Conservation (phyloP, 2,888 invertebrate species). For the Aphidius colemani region DNA sequence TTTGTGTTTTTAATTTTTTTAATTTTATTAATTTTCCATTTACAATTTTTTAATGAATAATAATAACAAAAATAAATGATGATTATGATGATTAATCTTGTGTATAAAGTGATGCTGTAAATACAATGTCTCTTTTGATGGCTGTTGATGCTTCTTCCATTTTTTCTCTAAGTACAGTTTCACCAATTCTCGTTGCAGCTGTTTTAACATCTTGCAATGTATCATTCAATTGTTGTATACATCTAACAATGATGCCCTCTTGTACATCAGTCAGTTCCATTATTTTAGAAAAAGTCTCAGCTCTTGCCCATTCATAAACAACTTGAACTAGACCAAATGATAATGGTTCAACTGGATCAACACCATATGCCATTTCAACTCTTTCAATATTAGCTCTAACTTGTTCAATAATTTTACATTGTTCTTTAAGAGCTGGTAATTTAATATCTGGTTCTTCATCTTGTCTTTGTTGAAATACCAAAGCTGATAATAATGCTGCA, state of each 20-base stretch:
- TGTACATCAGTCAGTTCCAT: slow-evolving; percentile 92
- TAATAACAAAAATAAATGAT: no score
- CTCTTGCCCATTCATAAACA: slow-evolving; percentile 94
- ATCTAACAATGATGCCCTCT: slow-evolving; percentile 96
- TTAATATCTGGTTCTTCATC: slow-evolving; percentile 51
- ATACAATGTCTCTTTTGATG: slow-evolving; percentile 97
- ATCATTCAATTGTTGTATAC: slow-evolving; percentile 96
- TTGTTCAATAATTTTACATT: slow-evolving; percentile 71
- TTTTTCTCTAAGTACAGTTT: slow-evolving; percentile 87
- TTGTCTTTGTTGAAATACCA: slow-evolving; percentile 88
- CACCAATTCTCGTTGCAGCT: slow-evolving; percentile 91
- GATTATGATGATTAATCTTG: slow-evolving; percentile 48
- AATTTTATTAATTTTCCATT: no score
- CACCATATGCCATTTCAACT: slow-evolving; percentile 66
- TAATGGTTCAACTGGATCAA: slow-evolving; percentile 67
- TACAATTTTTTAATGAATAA: no score
- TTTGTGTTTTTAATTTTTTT: no score
- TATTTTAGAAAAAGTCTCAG: slow-evolving; percentile 90
- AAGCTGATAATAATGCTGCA: slow-evolving; percentile 88
- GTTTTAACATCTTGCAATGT: slow-evolving; percentile 87
- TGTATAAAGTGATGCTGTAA: slow-evolving; percentile 95
- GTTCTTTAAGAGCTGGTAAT: slow-evolving; percentile 67
- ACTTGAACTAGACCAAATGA: slow-evolving; percentile 93
- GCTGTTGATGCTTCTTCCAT: slow-evolving; percentile 93
- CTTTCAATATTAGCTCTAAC: slow-evolving; percentile 72